Percentiles rank a stretch among this genome's conserved stretches.
Evolutionary conservation across 2,113 vertebrate genomes (phyloP).

Genomic region (Marmota flaviventris): DNA sequence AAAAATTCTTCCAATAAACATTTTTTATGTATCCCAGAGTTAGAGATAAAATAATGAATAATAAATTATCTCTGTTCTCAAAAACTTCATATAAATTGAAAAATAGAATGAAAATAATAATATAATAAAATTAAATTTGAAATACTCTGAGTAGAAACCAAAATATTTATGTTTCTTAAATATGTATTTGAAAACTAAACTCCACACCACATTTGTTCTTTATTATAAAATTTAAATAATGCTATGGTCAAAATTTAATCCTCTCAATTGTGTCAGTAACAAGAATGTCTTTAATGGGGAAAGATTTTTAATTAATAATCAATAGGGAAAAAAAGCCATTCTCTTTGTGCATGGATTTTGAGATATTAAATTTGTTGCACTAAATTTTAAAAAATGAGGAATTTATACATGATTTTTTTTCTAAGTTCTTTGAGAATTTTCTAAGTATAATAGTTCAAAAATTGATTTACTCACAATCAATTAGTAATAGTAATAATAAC

Average conservation of each 20-base stretch:
- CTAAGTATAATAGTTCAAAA: neutral
- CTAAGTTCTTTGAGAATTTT: neutral
- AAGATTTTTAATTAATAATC: neutral
- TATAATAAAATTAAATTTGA: neutral
- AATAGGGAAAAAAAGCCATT: neutral
- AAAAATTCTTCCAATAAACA: too few species aligned
- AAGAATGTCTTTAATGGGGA: neutral
- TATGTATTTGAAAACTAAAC: neutral
- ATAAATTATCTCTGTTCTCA: neutral
- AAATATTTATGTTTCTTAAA: neutral
- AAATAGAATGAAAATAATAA: neutral
- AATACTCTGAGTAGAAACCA: neutral
- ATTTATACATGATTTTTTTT: neutral
- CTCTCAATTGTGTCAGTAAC: neutral
- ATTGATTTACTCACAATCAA: neutral
- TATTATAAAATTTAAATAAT: neutral
- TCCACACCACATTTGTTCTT: neutral
- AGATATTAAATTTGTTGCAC: neutral
- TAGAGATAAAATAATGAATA: too few species aligned
- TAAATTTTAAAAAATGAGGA: neutral
- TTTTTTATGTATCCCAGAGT: too few species aligned
- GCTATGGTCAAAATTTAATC: neutral
- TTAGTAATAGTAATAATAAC: neutral
- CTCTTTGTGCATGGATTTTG: neutral
- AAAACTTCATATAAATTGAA: neutral